Base-by-base conservation (phyloP, 1,140 invertebrate genomes). In the Aphaenogaster ashmeadi region DNA sequence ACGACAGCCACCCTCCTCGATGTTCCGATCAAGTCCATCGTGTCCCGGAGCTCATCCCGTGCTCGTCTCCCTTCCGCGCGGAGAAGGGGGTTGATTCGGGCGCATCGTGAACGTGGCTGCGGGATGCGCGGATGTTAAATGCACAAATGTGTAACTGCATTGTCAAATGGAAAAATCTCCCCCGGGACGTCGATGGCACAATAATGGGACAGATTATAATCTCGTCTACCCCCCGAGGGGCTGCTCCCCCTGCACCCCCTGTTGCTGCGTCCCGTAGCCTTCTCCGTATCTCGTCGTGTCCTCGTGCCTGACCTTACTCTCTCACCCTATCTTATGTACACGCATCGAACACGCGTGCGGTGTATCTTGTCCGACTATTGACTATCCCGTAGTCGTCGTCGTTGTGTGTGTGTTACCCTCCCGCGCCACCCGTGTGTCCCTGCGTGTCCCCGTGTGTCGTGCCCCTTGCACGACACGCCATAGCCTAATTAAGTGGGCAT, bases 141-240 rank as follows among this genome's bases (percentile, higher is more conserved):
- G 94, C 93, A 95, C 94, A 95, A 95, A 95, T 94, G 93, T 95
- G 93, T 94, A 95, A 95, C 93, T 94, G 94, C 94, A 95, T 95
- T 95, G 94, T 95, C 92, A 87, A 92, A 93, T 92, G 90, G 92
- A 93, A 92, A 95, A 95, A 94, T 95, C 95, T 94, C 94, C 94
- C 93, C 88, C 93, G 95, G 94, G 94, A 95, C 92, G 94, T 95
- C 95, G 95, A 95, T 95, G 95, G 94, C 93, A 95, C 94, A 95
- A 95, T 95, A 95, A 95, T 95, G 94, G 95, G 91, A 93, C 94
- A 95, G 95, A 95, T 95, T 95, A 95, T 95, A 95, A 95, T 95
- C 95, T 95, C 94, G 95, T 95, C 94, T 95, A 94, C 95, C 94
- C 94, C 95, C 95, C 88, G 91, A 94, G 93, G 90, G 67, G 44